Evolutionary conservation across 2,797 vertebrate genomes (phyloP).

Genomic region (Odontamblyopus rebecca): DNA sequence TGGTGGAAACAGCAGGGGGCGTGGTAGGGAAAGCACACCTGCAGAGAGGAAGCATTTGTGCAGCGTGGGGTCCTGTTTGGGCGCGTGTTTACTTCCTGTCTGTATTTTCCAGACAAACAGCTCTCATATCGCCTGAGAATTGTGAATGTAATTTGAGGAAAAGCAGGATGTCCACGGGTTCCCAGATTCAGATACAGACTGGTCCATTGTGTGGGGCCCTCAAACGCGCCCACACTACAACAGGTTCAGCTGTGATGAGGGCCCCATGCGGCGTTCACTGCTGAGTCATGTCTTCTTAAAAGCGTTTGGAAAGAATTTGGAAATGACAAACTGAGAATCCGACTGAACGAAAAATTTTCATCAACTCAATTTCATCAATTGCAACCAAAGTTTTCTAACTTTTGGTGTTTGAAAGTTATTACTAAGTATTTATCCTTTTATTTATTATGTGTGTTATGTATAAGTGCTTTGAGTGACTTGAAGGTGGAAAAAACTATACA

Average conservation of each 20-base stretch:
- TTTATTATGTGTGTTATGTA: too few species aligned
- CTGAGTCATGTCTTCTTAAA: background rate
- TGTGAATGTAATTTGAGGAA: conserved; percentile 23
- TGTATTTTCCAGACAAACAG: conserved; percentile 42
- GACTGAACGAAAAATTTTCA: background rate
- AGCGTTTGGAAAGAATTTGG: background rate
- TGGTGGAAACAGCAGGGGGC: conserved; percentile 39
- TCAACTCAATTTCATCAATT: background rate
- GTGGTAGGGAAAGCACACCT: conserved; percentile 28
- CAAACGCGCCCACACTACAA: background rate
- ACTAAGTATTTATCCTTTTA: background rate
- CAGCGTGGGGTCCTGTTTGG: conserved; percentile 43
- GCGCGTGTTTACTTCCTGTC: conserved; percentile 30
- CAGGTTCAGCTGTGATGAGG: background rate
- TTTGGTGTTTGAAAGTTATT: background rate
- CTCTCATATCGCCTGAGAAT: conserved; percentile 37
- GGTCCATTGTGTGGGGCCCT: background rate
- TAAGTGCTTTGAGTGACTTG: too few species aligned
- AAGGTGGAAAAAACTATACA: too few species aligned
- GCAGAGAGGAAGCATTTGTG: conserved; percentile 44
- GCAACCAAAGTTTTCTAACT: background rate
- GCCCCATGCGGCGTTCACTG: background rate
- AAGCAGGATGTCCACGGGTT: conserved; percentile 24
- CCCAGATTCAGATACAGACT: conserved; percentile 30
- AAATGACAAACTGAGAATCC: background rate